Conservation (phyloP, 1,140 invertebrate species). For the Antheraea mylitta region DNA sequence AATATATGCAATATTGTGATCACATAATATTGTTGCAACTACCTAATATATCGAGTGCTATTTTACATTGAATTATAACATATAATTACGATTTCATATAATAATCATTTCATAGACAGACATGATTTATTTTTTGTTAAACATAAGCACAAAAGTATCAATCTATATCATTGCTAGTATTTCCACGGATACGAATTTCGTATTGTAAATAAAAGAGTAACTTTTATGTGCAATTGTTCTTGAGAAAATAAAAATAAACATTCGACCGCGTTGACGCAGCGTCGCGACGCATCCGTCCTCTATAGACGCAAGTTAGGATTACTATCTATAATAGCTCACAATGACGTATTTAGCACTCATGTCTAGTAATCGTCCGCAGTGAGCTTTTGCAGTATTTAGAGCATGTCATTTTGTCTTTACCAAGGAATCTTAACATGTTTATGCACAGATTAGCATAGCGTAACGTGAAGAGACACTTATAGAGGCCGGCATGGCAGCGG, state of each 20-base stretch:
- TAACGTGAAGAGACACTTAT: too few species aligned
- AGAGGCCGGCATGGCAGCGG: too few species aligned
- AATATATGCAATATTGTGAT: too few species aligned
- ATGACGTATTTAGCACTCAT: background rate
- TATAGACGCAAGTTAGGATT: constrained; percentile 3
- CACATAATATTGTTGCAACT: too few species aligned
- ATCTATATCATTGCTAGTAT: background rate
- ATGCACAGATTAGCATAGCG: too few species aligned
- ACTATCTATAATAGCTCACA: constrained; percentile 1
- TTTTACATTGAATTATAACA: too few species aligned
- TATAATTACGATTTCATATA: too few species aligned
- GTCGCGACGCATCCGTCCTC: constrained; percentile 14
- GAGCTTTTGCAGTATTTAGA: background rate
- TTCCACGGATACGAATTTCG: background rate
- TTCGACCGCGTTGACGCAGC: constrained; percentile 19
- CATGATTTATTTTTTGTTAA: too few species aligned
- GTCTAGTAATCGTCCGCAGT: background rate
- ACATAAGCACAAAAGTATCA: background rate
- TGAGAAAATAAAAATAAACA: constrained; percentile 30
- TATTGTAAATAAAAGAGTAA: background rate
- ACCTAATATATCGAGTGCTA: too few species aligned
- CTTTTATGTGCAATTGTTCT: constrained; percentile 1
- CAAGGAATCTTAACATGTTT: background rate
- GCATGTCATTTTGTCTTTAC: background rate
- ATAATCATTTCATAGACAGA: too few species aligned